Base-by-base conservation (phyloP, 2,113 vertebrate species). In the Rhinolophus sinicus region DNA sequence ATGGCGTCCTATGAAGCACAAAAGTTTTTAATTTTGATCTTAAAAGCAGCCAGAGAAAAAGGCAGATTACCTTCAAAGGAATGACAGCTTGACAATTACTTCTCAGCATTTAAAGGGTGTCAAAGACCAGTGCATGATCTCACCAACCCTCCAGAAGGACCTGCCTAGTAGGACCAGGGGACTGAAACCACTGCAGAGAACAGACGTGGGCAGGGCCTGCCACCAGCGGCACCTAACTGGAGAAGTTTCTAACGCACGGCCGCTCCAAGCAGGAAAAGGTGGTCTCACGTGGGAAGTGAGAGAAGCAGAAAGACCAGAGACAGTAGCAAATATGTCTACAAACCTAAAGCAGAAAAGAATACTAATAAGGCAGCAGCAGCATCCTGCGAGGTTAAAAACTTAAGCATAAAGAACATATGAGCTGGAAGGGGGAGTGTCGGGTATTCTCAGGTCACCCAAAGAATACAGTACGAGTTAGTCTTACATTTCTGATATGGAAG, bases 121-220 rank as follows among this genome's bases (percentile, higher is more conserved):
- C 33, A 6, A 16, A 40, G 56, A 67, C 33, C 67, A 30, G n/a
- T 7, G 28, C 8, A 2, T 4, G 4, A 40, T 3, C 58, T 19
- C 21, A 24, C 6, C 22, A 1, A 11, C 1, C 0, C 24, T 21
- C 54, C 24, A 3, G 28, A 60, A 72, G 44, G 14, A 9, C 26
- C 19, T 1, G 6, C 13, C 40, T 44, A 44, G 40, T 44, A 44
- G 40, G 40, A 44, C 40, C 24, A 16, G 62, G 16, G 16, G 15
- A 21, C 72, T 22, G 6, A 33, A 2, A 14, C 22, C 28, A 5
- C 11, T 65, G 18, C 44, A 5, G 58, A 52, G 21, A 13, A 38
- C 22, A 38, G 0, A 19, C 13, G 21, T 0, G 9, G 62, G 54
- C 33, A 72, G 15, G 40, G 30, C 6, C 38, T 10, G 3, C 83